Conservation (phyloP, 2,113 vertebrate genomes). For the Actenoides hombroni region DNA sequence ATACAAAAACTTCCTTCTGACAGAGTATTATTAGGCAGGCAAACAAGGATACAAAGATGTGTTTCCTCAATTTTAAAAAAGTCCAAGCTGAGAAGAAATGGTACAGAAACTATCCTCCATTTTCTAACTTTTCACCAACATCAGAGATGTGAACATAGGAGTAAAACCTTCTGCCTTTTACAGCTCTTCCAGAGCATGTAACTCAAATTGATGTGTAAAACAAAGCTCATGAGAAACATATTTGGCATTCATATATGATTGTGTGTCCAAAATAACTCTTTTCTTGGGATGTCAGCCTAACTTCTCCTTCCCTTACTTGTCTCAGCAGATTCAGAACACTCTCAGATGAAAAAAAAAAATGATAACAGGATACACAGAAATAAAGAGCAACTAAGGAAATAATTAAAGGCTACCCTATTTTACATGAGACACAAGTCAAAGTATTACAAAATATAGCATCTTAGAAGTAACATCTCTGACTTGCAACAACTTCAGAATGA, state of each 20-base stretch:
- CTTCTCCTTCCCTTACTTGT: not conserved
- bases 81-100: not conserved
- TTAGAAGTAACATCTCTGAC: not conserved
- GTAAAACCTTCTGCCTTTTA: not conserved
- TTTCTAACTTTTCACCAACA: not conserved
- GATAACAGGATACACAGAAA: not conserved
- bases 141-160: not conserved
- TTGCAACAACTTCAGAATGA: constrained; percentile 17
- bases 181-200: not conserved
- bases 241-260: not conserved
- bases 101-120: not conserved
- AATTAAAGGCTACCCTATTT: constrained; percentile 9
- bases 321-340: not conserved
- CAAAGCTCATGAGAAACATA: constrained; percentile 14
- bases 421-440: not conserved
- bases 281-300: not conserved
- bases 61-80: not conserved
- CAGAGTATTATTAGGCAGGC: not conserved
- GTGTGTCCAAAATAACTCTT: not conserved
- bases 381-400: not conserved
- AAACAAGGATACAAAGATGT: not conserved
- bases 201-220: not conserved
- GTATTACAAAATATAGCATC: not conserved
- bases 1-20: not conserved
- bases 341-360: not conserved